Percentiles rank a stretch among this genome's conserved stretches.
phyloP scores from a whole-genome alignment of 2,113 vertebrate species.

The Reinhardtius hippoglossoides region DNA sequence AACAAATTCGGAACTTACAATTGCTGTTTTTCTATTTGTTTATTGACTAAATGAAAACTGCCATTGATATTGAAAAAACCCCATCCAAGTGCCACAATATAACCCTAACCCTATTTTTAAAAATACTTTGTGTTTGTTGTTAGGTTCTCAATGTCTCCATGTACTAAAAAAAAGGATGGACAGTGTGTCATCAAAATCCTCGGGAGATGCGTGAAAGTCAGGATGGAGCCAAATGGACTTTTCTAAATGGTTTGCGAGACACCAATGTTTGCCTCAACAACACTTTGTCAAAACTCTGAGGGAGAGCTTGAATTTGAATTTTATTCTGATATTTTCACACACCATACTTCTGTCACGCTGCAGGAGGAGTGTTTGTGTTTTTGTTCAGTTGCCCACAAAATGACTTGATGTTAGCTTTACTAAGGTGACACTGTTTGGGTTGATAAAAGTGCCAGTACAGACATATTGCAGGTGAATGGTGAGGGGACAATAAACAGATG shows the following conservation, averaged over 20 bases:
- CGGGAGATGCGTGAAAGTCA: constrained; percentile 32
- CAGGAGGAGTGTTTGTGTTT: constrained; percentile 21
- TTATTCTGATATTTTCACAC: constrained; percentile 54
- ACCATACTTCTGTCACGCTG: constrained; percentile 34
- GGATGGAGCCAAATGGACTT: constrained; percentile 48
- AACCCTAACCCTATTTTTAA: neutral
- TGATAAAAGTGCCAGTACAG: constrained; percentile 16
- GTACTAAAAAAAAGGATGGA: constrained; percentile 59
- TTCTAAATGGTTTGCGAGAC: constrained; percentile 50
- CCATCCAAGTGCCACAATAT: neutral
- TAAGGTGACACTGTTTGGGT: constrained; percentile 2
- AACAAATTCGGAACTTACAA: no score
- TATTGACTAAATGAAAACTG: neutral
- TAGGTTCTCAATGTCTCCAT: constrained; percentile 77
- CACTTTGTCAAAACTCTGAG: constrained; percentile 53
- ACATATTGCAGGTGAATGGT: constrained; percentile 24
- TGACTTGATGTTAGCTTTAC: constrained; percentile 15
- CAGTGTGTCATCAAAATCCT: constrained; percentile 12
- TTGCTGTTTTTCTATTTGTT: neutral
- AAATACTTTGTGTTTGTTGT: constrained; percentile 5
- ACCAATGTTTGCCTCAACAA: constrained; percentile 69
- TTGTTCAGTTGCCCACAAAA: neutral
- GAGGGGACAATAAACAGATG: constrained; percentile 40
- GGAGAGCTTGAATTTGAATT: constrained; percentile 55
- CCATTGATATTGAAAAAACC: neutral